Percentiles rank a stretch among this genome's conserved stretches.
These are phyloP conservation scores for Drosophila mimica DNA, from an alignment of 2,888 invertebrate genomes.

Conservation along the genomic window DNA sequence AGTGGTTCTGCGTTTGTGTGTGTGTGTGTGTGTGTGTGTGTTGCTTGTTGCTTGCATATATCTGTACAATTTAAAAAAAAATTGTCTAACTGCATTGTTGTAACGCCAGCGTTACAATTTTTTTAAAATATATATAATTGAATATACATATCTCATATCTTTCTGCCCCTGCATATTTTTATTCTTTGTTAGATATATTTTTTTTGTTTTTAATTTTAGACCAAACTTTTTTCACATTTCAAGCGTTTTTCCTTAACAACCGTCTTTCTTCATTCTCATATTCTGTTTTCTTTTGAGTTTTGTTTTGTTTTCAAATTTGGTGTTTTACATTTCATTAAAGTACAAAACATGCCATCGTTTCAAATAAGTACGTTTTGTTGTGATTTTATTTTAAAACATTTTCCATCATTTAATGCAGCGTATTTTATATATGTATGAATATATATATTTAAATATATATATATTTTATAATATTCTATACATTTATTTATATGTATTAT, in stretches of 20 bases:
- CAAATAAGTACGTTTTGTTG: slow-evolving; percentile 8
- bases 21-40: slow-evolving; percentile 15
- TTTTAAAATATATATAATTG: slow-evolving; percentile 34
- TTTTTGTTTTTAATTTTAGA: slow-evolving; percentile 10
- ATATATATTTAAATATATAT: slow-evolving; percentile 8
- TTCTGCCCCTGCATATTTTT: neutral
- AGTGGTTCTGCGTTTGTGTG: slow-evolving; percentile 10
- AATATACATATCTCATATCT: slow-evolving; percentile 52
- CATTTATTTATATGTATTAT: slow-evolving; percentile 23
- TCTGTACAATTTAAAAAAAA: slow-evolving; percentile 67
- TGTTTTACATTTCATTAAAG: slow-evolving; percentile 66
- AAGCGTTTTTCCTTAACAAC: slow-evolving; percentile 63
- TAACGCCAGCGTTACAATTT: slow-evolving; percentile 77
- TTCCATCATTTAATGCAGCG: slow-evolving; percentile 1
- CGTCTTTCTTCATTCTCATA: slow-evolving; percentile 50
- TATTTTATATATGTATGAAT: slow-evolving; percentile 22
- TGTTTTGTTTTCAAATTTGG: slow-evolving; percentile 53
- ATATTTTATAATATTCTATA: slow-evolving; percentile 4
- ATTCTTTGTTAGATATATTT: neutral
- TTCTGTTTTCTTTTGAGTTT: slow-evolving; percentile 23
- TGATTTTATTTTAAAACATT: slow-evolving; percentile 9
- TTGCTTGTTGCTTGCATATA: slow-evolving; percentile 50
- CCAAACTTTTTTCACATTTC: slow-evolving; percentile 31
- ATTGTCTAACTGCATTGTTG: slow-evolving; percentile 62
- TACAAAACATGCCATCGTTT: slow-evolving; percentile 59